Evolutionary conservation across 2,888 invertebrate genomes (phyloP).

Genomic region (Meganola albula): DNA sequence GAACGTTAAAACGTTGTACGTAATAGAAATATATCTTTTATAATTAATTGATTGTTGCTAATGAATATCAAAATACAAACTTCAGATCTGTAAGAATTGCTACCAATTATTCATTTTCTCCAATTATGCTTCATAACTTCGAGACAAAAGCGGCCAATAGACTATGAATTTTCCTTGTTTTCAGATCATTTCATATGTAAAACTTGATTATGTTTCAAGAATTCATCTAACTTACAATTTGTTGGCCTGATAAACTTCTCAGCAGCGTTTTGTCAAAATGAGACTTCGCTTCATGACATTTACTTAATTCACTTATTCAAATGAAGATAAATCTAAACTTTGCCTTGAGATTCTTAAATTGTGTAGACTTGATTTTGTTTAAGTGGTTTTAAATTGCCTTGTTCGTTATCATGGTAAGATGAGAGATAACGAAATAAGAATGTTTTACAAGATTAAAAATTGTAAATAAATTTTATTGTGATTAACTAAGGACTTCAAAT

Average conservation of each 20-base stretch:
- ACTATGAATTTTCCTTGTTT: constrained; percentile 7
- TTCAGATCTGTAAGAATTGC: too few relatives aligned
- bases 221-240: constrained; percentile 18
- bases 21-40: too few relatives aligned
- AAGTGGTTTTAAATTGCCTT: constrained; percentile 24
- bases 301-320: constrained; percentile 33
- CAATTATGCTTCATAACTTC: constrained; percentile 4
- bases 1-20: too few relatives aligned
- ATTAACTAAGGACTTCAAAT: too few relatives aligned
- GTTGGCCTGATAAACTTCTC: constrained; percentile 21
- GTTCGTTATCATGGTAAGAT: too few relatives aligned
- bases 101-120: background rate
- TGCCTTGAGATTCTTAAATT: constrained; percentile 25
- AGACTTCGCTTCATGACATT: constrained; percentile 30
- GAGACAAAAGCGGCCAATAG: constrained; percentile 13
- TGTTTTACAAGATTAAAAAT: too few relatives aligned
- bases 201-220: constrained; percentile 25
- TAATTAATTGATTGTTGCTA: too few relatives aligned
- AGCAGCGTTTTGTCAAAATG: constrained; percentile 27
- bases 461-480: too few relatives aligned
- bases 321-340: constrained; percentile 30
- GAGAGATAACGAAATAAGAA: too few relatives aligned
- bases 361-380: constrained; percentile 26
- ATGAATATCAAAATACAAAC: too few relatives aligned
- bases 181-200: constrained; percentile 15